Evolutionary conservation across 2,113 vertebrate genomes (phyloP).

Genomic region (Pyrgilauda ruficollis): DNA sequence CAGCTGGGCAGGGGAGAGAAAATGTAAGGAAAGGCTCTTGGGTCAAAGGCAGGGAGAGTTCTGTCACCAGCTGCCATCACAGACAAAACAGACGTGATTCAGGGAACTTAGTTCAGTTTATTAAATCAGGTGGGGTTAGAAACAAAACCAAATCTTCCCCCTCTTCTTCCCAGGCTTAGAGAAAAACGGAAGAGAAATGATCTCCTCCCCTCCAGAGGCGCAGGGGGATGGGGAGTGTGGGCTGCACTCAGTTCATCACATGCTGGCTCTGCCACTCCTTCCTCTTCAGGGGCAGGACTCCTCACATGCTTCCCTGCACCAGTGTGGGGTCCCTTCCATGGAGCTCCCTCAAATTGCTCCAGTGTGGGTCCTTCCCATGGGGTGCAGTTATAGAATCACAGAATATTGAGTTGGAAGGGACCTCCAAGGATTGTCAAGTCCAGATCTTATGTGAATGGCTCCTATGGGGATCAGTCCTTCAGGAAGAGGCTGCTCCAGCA

Average conservation of each 20-base stretch:
- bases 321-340: neutral
- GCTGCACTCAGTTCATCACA: neutral
- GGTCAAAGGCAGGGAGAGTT: neutral
- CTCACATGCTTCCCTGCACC: neutral
- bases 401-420: neutral
- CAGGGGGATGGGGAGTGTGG: neutral
- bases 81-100: neutral
- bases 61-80: too few species aligned
- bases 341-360: neutral
- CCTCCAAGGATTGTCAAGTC: neutral
- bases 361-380: neutral
- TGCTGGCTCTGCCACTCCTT: neutral
- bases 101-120: neutral
- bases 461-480: neutral
- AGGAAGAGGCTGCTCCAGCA: neutral
- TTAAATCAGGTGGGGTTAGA: neutral
- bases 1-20: neutral
- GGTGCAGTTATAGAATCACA: neutral
- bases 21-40: accelerated
- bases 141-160: neutral
- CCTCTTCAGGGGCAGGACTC: neutral
- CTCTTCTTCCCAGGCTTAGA: neutral
- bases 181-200: neutral
- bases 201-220: neutral
- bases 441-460: neutral